Conservation (phyloP, 2,797 vertebrate genomes). For the Tolypeutes matacus region DNA sequence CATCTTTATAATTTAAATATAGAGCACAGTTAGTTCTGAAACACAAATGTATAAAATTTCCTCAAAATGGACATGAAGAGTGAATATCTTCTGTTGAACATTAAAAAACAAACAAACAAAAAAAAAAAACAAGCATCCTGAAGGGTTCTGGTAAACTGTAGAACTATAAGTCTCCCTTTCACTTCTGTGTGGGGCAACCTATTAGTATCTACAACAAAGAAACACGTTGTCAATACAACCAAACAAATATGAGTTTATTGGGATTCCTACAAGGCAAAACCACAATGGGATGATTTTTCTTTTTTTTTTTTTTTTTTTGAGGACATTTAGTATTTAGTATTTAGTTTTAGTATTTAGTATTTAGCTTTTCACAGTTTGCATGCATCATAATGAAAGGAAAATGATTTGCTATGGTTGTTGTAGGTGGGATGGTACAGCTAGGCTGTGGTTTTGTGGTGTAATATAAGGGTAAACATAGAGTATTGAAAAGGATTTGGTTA, state of each 20-base stretch:
- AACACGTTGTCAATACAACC: not conserved
- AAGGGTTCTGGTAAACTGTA: not conserved
- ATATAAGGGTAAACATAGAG: not conserved
- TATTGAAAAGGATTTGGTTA: not conserved
- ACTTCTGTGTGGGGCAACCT: not conserved
- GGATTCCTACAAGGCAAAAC: not conserved
- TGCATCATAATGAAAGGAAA: not conserved
- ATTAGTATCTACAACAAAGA: not conserved
- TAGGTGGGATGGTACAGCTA: not conserved
- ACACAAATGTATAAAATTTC: conserved; percentile 6
- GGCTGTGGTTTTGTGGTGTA: not conserved
- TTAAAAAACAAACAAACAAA: not conserved
- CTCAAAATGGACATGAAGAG: not conserved
- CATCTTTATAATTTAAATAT: conserved; percentile 4
- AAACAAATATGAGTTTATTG: conserved; percentile 13
- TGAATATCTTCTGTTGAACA: not conserved
- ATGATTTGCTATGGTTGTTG: not conserved
- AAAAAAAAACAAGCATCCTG: no score
- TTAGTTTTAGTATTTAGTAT: not conserved
- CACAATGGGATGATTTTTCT: not conserved
- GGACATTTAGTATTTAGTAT: not conserved
- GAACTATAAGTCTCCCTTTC: not conserved
- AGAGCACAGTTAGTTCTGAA: conserved; percentile 6
- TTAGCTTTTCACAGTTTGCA: not conserved
- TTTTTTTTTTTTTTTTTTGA: no score